These are phyloP conservation scores for Microctenopoma stevenorrisi DNA, from an alignment of 2,797 vertebrate species.

Conservation along the genomic window DNA sequence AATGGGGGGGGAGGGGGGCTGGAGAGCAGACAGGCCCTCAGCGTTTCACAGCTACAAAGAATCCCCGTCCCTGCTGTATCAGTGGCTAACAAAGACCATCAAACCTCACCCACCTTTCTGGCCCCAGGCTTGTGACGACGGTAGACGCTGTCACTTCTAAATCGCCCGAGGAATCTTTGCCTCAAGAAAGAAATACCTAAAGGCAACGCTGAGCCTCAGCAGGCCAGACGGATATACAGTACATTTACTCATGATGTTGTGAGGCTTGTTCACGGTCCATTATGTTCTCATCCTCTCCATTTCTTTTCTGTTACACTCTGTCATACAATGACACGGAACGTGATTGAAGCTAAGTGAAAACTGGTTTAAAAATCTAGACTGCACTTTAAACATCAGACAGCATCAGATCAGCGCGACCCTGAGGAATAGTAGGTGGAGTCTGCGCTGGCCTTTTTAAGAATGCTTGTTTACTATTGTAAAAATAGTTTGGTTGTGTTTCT, in stretches of 20 bases:
- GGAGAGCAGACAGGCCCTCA: constrained; percentile 32
- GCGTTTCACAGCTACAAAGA: constrained; percentile 41
- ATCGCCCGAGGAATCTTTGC: constrained; percentile 48
- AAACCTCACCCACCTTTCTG: constrained; percentile 27
- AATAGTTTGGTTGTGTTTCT: neutral
- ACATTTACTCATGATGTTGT: constrained; percentile 29
- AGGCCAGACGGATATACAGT: constrained; percentile 24
- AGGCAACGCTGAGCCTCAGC: constrained; percentile 25
- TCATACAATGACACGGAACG: constrained; percentile 11
- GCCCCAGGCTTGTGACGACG: constrained; percentile 24
- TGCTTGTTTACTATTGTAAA: constrained; percentile 5
- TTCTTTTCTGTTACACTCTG: constrained; percentile 18
- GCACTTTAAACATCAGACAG: constrained; percentile 46
- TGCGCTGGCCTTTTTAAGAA: neutral
- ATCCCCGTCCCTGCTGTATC: constrained; percentile 13
- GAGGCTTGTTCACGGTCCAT: constrained; percentile 40
- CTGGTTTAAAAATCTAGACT: constrained; percentile 27
- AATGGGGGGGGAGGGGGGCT: neutral
- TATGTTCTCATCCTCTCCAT: constrained; percentile 31
- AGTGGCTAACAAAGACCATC: constrained; percentile 49
- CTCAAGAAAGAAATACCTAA: constrained; percentile 21
- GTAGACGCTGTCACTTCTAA: constrained; percentile 40
- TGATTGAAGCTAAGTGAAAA: constrained; percentile 40
- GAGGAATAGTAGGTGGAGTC: constrained; percentile 13
- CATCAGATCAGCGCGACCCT: constrained; percentile 21